Base-by-base conservation (phyloP, 1,140 invertebrate species). In the Scaptomyza montana region DNA sequence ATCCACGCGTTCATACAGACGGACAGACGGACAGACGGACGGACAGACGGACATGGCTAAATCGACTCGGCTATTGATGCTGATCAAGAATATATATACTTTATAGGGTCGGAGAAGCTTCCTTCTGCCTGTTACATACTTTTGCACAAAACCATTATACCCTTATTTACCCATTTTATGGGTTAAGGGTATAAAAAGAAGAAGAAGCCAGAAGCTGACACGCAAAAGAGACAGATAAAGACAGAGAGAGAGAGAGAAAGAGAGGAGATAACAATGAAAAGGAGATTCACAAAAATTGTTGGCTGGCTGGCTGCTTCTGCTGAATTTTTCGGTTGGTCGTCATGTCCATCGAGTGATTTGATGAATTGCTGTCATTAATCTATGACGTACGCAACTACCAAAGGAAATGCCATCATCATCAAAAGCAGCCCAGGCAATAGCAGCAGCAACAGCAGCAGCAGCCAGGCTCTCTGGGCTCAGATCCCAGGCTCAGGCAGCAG, bases 341-440 rank as follows among this genome's bases (percentile, higher is more conserved):
- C 86, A 89, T 92, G 90, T 92, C 89, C 90, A 92, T 91, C 89
- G 89, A 92, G 89, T 92, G 91, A 92, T 92, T 92, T 92, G 91
- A 92, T 91, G 91, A 81, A 92, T 92, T 84, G 91, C 91, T 86
- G 89, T 79, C 90, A 92, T 92, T 92, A 92, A 92, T 92, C 91
- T 91, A 92, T 92, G 91, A 92, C 91, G 90, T 92, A 92, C 89
- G 80, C 90, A 86, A 92, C 89, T 91, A 91, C 80, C 89, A 85
- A 90, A 90, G 89, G 80, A 90, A 90, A 90, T 90, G 84, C 86
- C 86, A 90, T 89, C 84, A 89, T 89, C 84, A 89, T 89, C 84
- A 89, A 89, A 89, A 85, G 82, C 87, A 90, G 67, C 86, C 67
- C 87, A 78, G 56, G 54, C 33, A 36, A 36, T 36, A 36, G 7